Base-by-base conservation (phyloP, 1,140 invertebrate genomes). In the Leptopilina clavipes region DNA sequence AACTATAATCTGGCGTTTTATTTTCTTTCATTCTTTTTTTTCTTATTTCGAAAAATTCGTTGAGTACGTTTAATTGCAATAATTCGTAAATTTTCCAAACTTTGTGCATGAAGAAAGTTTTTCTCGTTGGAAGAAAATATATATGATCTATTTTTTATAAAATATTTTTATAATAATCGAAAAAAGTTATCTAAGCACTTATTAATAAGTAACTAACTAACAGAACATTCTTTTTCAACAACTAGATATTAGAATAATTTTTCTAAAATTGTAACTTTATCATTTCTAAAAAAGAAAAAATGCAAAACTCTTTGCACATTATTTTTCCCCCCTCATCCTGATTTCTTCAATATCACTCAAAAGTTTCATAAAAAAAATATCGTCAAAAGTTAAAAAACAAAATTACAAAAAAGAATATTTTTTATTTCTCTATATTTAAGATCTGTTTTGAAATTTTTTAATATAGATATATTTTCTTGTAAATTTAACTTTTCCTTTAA, bases 1-100 rank as follows among this genome's bases (percentile, higher is more conserved):
- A 65, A 65, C 59, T 65, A 65, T 65, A 65, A 65, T 65, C 59
- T 37, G 59, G 59, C 22, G 11, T 65, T 65, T 25, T 2, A 59
- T 25, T 10, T 25, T 22, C 25, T 12, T 31, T 31, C 19, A n/a
- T n/a, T n/a, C 1, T 65, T 65, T 25, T 3, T 31, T 31, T 11
- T 31, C 10, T 65, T 14, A n/a, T 65, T 14, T 31, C 19, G n/a
- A 65, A 37, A 65, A 31, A 11, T 25, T 12, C 25, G 25, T 52
- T 17, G 48, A 52, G 14, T 65, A 65, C 22, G 14, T 31, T 65
- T 8, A 37, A 65, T 31, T 31, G 11, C 19, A n/a, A 37, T 7
- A 65, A 37, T 12, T n/a, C 14, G 19, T 31, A 65, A 25, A 25
- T 7, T 14, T n/a, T 25, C 14, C 12, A 31, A 40, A 31, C 25